Percentiles rank a stretch among this genome's conserved stretches.
Evolutionary conservation across 1,140 invertebrate species (phyloP).

Genomic region (Drosophila oshimai): DNA sequence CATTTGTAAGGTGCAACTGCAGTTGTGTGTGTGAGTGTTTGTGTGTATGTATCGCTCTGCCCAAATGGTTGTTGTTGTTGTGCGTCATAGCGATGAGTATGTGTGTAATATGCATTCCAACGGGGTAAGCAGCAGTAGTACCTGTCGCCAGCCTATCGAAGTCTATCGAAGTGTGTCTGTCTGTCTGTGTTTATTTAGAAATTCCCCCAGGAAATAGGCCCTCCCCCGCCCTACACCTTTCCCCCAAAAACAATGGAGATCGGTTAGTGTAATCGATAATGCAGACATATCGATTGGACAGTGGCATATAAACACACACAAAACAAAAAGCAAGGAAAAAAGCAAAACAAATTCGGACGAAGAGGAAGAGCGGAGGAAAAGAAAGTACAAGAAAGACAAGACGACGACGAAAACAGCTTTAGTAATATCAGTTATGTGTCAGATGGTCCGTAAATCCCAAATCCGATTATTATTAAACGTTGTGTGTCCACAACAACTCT

Average conservation of each 20-base stretch:
- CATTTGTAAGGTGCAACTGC: conserved; percentile 78
- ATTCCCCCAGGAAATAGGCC: conserved; percentile 4
- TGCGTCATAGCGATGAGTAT: conserved; percentile 37
- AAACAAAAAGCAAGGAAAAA: conserved; percentile 24
- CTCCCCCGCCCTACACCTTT: not conserved
- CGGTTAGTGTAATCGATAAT: conserved; percentile 30
- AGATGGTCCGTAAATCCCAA: not conserved
- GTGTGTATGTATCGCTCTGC: conserved; percentile 32
- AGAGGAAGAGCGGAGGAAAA: conserved; percentile 25
- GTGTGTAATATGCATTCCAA: conserved; percentile 77
- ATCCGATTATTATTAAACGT: not conserved
- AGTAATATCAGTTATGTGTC: not conserved
- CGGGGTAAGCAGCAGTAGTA: conserved; percentile 61
- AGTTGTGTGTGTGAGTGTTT: conserved; percentile 35
- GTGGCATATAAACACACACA: conserved; percentile 1
- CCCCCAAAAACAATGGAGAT: not conserved
- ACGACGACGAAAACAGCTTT: conserved; percentile 13
- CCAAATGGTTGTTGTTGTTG: conserved; percentile 37
- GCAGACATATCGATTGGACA: conserved; percentile 21
- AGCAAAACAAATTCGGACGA: conserved; percentile 25
- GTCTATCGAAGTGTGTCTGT: conserved; percentile 31
- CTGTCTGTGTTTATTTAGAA: conserved; percentile 34
- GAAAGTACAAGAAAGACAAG: conserved; percentile 33
- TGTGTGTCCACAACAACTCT: too few relatives aligned
- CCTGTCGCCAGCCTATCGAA: conserved; percentile 54